Percentiles rank a stretch among this genome's conserved stretches.
These are phyloP conservation scores for Daktulosphaira vitifoliae DNA, from an alignment of 1,140 invertebrate genomes.

Conservation along the genomic window DNA sequence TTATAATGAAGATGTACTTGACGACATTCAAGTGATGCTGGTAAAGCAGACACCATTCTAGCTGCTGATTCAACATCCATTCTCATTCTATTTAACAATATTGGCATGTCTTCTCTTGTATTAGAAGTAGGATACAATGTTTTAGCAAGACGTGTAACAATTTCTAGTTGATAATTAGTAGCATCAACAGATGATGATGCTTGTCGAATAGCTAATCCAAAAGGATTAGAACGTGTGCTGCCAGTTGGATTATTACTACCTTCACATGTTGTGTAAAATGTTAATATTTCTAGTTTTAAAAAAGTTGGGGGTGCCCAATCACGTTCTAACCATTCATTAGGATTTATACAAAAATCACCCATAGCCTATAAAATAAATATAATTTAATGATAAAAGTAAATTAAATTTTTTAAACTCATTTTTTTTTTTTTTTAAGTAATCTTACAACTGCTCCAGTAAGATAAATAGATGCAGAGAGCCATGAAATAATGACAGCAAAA, in stretches of 20 bases:
- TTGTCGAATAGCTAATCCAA: constrained; percentile 63
- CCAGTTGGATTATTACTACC: constrained; percentile 41
- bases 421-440: background rate
- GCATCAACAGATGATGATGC: constrained; percentile 61
- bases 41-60: constrained; percentile 48
- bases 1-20: constrained; percentile 69
- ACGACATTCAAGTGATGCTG: constrained; percentile 68
- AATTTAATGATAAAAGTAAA: background rate
- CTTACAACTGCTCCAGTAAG: constrained; percentile 62
- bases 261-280: constrained; percentile 77
- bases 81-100: constrained; percentile 41
- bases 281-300: constrained; percentile 52
- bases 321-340: constrained; percentile 49
- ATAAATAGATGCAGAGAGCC: constrained; percentile 75
- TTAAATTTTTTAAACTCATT: constrained; percentile 1
- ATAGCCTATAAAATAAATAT: constrained; percentile 48
- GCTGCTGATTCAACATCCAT: constrained; percentile 52
- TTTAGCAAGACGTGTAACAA: constrained; percentile 53
- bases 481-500: constrained; percentile 81
- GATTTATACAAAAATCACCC: constrained; percentile 66
- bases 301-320: constrained; percentile 39
- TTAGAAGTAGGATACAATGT: constrained; percentile 50
- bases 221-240: constrained; percentile 40
- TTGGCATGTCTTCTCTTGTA: constrained; percentile 23
- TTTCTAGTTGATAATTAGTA: constrained; percentile 56